Evolutionary conservation across 2,113 vertebrate species (phyloP), one percentile per base, ranked within the genome.

Genomic region (Sitta europaea): DNA sequence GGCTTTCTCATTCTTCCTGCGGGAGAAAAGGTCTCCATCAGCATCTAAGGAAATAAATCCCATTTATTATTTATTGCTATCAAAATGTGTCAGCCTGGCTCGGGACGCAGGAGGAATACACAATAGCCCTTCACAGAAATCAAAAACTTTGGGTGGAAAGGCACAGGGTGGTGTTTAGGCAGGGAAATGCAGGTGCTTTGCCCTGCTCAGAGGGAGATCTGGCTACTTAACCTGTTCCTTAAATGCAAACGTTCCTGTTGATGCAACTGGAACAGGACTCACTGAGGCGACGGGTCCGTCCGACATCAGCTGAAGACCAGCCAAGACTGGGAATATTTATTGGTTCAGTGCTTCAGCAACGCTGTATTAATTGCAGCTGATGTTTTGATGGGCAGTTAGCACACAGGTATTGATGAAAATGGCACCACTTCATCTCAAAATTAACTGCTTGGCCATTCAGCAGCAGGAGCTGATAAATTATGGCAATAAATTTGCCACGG

Each of bases 401-500:
- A 66, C 87, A 77, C 58, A 91, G 94, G 96, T 97, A 98, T 98
- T 98, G 98, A 98, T 98, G 97, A 98, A 98, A 98, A 98, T 96
- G 98, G 96, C 97, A 95, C 92, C 96, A 95, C 97, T 98, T 98
- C 97, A 96, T 97, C 98, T 97, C 95, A 96, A 97, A 98, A 98
- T 98, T 98, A 98, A 98, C 98, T 97, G 83, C 97, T 95, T 97
- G 96, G 97, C 96, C 94, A 95, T 97, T 98, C 97, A 96, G 96
- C 96, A 97, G 90, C 78, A 92, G 81, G 93, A 97, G 95, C 93
- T 98, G 98, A 98, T 98, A 97, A 97, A 98, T 97, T 95, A 95
- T 92, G 97, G 97, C 95, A 96, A 98, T 98, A 97, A 98, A 98
- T 98, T 96, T 78, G 88, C 57, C 72, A 94, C 7, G 13, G 97